These are phyloP conservation scores for Lepidochrysops patricia DNA, from an alignment of 2,888 invertebrate species.

Conservation along the genomic window DNA sequence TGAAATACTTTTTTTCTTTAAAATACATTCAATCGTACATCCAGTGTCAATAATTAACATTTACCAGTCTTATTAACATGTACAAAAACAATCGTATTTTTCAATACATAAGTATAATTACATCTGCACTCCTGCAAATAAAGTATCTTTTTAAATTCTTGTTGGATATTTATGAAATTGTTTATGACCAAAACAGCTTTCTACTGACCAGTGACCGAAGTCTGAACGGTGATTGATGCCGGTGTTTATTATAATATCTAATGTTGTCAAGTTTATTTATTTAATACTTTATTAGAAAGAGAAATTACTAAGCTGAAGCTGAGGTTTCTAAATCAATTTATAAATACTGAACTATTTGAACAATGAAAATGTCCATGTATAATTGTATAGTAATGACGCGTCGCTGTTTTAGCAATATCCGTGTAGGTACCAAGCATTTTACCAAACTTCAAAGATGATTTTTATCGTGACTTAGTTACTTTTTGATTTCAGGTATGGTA, in stretches of 20 bases:
- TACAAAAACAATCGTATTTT: too few relatives aligned
- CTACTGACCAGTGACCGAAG: background rate
- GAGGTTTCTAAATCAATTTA: too few relatives aligned
- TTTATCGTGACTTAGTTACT: background rate
- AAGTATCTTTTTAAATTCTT: background rate
- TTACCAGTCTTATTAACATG: too few relatives aligned
- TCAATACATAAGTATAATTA: too few relatives aligned
- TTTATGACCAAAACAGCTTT: background rate
- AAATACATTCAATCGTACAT: too few relatives aligned
- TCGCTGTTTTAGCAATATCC: too few relatives aligned
- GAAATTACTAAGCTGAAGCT: too few relatives aligned
- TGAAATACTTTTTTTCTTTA: too few relatives aligned
- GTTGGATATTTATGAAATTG: background rate
- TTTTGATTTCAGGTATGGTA: slow-evolving; percentile 75
- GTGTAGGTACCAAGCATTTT: background rate
- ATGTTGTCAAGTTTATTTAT: background rate
- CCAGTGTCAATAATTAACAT: too few relatives aligned
- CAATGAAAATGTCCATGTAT: too few relatives aligned
- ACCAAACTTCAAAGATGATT: background rate
- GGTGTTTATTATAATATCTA: background rate
- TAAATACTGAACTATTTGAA: too few relatives aligned
- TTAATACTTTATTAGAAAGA: too few relatives aligned
- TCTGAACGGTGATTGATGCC: background rate
- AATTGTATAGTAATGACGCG: slow-evolving; percentile 7
- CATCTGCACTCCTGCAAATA: background rate